Evolutionary conservation across 2,113 vertebrate genomes (phyloP).

Genomic region (Triplophysa siluroides): DNA sequence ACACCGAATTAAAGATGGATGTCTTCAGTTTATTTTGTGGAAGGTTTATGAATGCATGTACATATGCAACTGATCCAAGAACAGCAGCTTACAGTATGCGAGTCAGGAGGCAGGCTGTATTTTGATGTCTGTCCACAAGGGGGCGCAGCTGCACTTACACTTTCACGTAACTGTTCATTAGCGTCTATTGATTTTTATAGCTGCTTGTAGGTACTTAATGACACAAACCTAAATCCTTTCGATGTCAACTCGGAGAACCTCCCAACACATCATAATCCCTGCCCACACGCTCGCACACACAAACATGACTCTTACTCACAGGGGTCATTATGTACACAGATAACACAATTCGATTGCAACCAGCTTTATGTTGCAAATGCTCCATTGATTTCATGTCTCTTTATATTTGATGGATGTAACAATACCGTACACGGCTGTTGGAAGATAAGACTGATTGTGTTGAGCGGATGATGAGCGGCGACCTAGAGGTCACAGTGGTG

Average conservation of each 20-base stretch:
- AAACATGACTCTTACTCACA: not conserved
- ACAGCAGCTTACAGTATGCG: not conserved
- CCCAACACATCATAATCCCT: slow-evolving; percentile 24
- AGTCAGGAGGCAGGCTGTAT: not conserved
- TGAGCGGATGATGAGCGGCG: slow-evolving; percentile 14
- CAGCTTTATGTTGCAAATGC: slow-evolving; percentile 45
- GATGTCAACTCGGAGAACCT: slow-evolving; percentile 27
- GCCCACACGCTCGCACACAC: slow-evolving; percentile 16
- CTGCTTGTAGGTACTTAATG: slow-evolving; percentile 22
- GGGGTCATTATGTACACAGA: slow-evolving; percentile 17
- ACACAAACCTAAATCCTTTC: slow-evolving; percentile 36
- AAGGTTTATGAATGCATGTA: no score
- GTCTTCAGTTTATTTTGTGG: no score
- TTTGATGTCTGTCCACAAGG: slow-evolving; percentile 45
- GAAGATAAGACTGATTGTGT: slow-evolving; percentile 46
- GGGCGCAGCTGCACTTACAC: slow-evolving; percentile 48
- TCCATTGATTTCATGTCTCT: slow-evolving; percentile 50
- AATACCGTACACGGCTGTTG: slow-evolving; percentile 17
- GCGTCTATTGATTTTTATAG: slow-evolving; percentile 28
- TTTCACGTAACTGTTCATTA: not conserved
- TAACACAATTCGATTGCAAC: slow-evolving; percentile 9
- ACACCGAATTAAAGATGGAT: no score
- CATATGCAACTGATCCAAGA: not conserved
- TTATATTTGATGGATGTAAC: slow-evolving; percentile 39
- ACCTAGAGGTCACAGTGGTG: slow-evolving; percentile 29